Percentiles rank a stretch among this genome's conserved stretches.
These are phyloP conservation scores for Emydura subglobosa DNA, from an alignment of 2,113 vertebrate genomes.

Conservation along the genomic window DNA sequence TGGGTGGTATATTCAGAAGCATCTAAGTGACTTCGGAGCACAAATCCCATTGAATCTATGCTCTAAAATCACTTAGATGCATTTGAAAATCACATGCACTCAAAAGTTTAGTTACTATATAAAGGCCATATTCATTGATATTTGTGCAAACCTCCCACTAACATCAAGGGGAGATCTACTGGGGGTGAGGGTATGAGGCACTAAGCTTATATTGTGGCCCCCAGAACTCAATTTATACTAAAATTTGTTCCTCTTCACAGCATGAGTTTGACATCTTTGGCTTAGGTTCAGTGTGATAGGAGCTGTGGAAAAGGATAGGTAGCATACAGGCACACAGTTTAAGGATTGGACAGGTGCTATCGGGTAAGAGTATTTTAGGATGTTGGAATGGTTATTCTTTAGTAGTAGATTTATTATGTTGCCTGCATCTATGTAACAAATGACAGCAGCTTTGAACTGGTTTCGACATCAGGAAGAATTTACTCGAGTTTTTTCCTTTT, in stretches of 20 bases:
- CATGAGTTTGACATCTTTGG: background rate
- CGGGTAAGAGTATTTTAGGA: background rate
- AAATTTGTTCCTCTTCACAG: background rate
- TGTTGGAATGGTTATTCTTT: conserved; percentile 23
- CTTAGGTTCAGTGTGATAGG: background rate
- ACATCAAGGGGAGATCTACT: background rate
- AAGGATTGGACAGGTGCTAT: background rate
- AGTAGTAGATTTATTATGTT: conserved; percentile 41
- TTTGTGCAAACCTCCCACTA: background rate
- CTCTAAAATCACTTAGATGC: background rate
- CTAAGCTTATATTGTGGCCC: background rate
- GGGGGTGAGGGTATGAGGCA: background rate
- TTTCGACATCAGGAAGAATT: conserved; percentile 35
- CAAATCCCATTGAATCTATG: background rate
- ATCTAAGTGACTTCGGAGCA: background rate
- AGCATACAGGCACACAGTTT: rapidly evolving
- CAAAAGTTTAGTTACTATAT: background rate
- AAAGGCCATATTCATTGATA: background rate
- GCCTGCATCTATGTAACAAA: background rate
- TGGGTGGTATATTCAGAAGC: background rate
- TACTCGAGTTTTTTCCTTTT: conserved; percentile 43
- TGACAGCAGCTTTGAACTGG: background rate
- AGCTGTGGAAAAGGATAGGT: background rate
- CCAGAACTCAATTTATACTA: background rate
- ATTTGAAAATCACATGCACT: background rate